Conservation (phyloP, 2,888 invertebrate species). For the Listrodromus nycthemerus region DNA sequence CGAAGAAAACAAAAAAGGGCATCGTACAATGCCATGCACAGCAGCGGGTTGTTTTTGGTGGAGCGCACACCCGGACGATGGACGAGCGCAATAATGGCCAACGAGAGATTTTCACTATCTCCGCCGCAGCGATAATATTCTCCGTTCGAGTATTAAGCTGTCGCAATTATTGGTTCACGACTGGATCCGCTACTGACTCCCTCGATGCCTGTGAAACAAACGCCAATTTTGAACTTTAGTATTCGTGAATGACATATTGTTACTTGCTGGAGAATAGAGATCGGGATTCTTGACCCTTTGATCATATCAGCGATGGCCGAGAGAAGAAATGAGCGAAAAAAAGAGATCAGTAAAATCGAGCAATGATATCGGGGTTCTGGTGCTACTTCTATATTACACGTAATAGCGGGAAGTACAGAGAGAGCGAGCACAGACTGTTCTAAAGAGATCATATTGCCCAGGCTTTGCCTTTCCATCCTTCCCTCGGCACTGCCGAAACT, state of each 20-base stretch:
- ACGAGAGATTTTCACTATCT: constrained; percentile 32
- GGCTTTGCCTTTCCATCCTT: constrained; percentile 56
- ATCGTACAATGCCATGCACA: not conserved
- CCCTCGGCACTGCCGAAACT: constrained; percentile 75
- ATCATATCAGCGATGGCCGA: constrained; percentile 40
- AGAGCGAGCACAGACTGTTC: constrained; percentile 67
- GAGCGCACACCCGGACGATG: not conserved
- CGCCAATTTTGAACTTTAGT: not conserved
- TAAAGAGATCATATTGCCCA: constrained; percentile 82
- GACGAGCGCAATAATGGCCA: constrained; percentile 51
- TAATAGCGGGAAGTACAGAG: constrained; percentile 69
- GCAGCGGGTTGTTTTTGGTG: constrained; percentile 1
- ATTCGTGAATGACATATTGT: not conserved
- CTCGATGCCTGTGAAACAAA: not conserved
- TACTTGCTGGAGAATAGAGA: constrained; percentile 2
- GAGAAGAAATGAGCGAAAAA: constrained; percentile 56
- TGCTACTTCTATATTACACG: constrained; percentile 63
- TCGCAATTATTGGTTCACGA: constrained; percentile 1
- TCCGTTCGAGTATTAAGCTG: constrained; percentile 1
- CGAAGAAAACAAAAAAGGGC: constrained; percentile 1
- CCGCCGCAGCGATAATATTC: not conserved
- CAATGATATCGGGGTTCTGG: constrained; percentile 40
- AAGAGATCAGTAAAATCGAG: constrained; percentile 50
- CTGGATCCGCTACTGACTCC: not conserved
- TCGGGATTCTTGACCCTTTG: constrained; percentile 54